Percentiles rank a stretch among this genome's conserved stretches.
These are phyloP conservation scores for Motacilla tschutschensis DNA, from an alignment of 2,113 vertebrate species.

Conservation along the genomic window DNA sequence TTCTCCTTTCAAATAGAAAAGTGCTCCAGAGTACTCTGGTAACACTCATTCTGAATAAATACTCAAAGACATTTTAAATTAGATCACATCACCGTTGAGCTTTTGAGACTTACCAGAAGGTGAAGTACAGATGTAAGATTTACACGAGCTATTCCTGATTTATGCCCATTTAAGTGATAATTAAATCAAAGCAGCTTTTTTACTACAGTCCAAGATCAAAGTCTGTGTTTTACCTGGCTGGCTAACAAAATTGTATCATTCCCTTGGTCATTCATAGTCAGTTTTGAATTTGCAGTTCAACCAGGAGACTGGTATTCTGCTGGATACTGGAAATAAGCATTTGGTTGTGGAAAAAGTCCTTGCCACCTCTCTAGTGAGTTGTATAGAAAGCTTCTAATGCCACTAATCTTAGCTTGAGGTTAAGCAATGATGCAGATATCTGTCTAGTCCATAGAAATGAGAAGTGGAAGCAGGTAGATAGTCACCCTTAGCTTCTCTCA, in stretches of 20 bases:
- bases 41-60: conserved; percentile 17
- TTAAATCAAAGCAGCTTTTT: neutral
- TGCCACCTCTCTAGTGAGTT: neutral
- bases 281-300: neutral
- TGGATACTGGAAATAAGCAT: neutral
- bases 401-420: neutral
- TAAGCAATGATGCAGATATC: neutral
- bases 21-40: neutral
- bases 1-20: neutral
- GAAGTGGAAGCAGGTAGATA: neutral
- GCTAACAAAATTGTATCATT: neutral
- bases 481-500: neutral
- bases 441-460: neutral
- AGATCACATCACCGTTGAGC: neutral
- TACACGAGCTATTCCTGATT: neutral
- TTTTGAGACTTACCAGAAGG: neutral
- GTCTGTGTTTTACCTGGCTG: neutral
- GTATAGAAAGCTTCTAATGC: neutral
- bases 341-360: neutral
- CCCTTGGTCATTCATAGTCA: neutral
- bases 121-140: neutral
- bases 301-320: neutral
- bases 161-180: neutral
- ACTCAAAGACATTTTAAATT: neutral
- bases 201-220: neutral